A percentile compares a stretch with the other conserved stretches of the same genome.
Conservation (phyloP, 2,888 invertebrate species). For the Spisula solida region DNA sequence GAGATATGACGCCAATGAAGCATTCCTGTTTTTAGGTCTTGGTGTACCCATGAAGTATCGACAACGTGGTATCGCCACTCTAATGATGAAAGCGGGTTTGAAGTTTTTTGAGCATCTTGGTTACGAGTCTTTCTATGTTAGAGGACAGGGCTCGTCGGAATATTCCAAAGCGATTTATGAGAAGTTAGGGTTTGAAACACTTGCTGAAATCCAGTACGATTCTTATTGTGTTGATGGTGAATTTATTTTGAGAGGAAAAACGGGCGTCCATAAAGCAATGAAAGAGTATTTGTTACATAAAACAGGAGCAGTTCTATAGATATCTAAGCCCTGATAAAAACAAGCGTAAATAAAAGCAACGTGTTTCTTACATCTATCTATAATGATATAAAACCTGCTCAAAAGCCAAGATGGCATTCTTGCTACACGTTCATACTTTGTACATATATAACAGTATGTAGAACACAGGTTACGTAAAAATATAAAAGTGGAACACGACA, state of each 20-base stretch:
- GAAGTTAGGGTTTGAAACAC: neutral
- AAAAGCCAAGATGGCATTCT: too few species aligned
- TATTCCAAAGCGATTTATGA: conserved; percentile 3
- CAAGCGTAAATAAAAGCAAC: too few species aligned
- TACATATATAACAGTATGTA: too few species aligned
- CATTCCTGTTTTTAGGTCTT: conserved; percentile 9
- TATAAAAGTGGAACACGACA: too few species aligned
- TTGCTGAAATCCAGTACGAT: conserved; percentile 10
- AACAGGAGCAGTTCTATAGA: too few species aligned
- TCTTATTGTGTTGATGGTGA: conserved; percentile 1
- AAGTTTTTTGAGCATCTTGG: conserved; percentile 13
- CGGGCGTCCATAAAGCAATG: neutral
- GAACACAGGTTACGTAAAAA: too few species aligned
- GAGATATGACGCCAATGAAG: conserved; percentile 1
- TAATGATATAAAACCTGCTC: too few species aligned
- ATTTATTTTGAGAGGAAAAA: neutral
- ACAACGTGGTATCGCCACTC: conserved; percentile 20
- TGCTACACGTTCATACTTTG: too few species aligned
- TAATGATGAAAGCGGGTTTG: neutral
- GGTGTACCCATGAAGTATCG: conserved; percentile 19
- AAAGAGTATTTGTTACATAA: conserved; percentile 2
- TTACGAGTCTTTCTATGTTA: neutral
- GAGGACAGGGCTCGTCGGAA: neutral
- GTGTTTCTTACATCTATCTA: too few species aligned
- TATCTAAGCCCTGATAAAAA: neutral